Percentiles rank a stretch among this genome's conserved stretches.
phyloP scores from a whole-genome alignment of 1,140 invertebrate species.

The Drosophila pandora region DNA sequence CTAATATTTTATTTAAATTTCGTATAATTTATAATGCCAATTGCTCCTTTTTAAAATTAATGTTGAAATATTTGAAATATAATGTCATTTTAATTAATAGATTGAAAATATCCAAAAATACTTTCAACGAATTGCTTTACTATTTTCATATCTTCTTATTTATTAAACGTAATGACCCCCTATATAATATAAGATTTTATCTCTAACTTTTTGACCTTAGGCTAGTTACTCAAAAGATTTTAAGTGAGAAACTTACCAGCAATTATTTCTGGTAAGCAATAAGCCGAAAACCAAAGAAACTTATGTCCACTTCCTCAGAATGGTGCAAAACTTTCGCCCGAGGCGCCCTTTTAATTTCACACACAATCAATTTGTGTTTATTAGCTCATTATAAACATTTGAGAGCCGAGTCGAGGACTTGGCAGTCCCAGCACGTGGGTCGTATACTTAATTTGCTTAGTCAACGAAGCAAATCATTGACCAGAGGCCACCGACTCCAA shows the following conservation, averaged over 20 bases:
- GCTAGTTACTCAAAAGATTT: not conserved
- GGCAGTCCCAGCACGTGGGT: conserved; percentile 51
- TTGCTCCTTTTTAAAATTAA: too few species aligned
- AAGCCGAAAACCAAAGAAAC: conserved; percentile 15
- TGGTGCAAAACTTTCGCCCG: conserved; percentile 26
- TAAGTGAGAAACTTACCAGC: not conserved
- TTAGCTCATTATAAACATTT: conserved; percentile 71
- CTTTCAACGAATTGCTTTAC: too few species aligned
- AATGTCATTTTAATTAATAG: too few species aligned
- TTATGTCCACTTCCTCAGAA: conserved; percentile 1
- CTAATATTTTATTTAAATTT: too few species aligned
- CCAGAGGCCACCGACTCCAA: conserved; percentile 16
- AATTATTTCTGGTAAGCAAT: conserved; percentile 8
- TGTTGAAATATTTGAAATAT: too few species aligned
- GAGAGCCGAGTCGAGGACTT: conserved; percentile 15
- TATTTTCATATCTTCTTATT: too few species aligned
- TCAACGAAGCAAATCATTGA: conserved; percentile 79
- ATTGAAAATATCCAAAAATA: too few species aligned
- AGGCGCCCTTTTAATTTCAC: conserved; percentile 55
- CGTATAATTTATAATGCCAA: too few species aligned
- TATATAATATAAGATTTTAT: too few species aligned
- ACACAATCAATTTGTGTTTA: conserved; percentile 71
- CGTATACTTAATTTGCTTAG: conserved; percentile 78
- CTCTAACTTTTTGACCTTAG: too few species aligned
- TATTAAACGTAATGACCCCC: too few species aligned